Evolutionary conservation across 2,888 invertebrate species (phyloP), one percentile per base, ranked within the genome.

Genomic region (Dasysyrphus albostriatus): DNA sequence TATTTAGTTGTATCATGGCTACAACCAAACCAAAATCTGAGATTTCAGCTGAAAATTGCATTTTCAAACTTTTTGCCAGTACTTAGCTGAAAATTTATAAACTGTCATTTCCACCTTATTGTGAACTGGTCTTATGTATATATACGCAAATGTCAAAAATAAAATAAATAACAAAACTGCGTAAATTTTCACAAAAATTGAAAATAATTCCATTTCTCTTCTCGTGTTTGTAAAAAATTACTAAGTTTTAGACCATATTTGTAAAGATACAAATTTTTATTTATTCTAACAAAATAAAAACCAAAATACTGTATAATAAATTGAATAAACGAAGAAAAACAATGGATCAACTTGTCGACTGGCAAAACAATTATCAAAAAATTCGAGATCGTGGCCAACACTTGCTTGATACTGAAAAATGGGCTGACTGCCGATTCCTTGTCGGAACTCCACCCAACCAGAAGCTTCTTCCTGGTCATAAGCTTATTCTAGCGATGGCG

Each of bases 341-440:
- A 61, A 87, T 88, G 88, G 85, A 88, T 56, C 63, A 73, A 77
- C 70, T 79, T 9, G 72, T 90, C 92, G 97, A 97, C 91, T 97
- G 97, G 97, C 97, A 97, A 92, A 94, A 95, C 77, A 94, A 94
- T 83, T 95, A 95, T 89, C 95, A 95, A 65, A 94, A 95, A 90
- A 94, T 97, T 69, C 95, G 95, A 88, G 95, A 96, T 91, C 94
- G 97, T 74, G 96, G 96, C 0, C 94, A 95, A 82, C 95, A 96
- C 91, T 92, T 97, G 12, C 92, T 97, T n/a, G 95, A 96, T 90
- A 95, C 95, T 2, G 96, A 96, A 69, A 95, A 96, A 92, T 97
- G 97, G 97, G 95, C 96, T 12, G 97, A 97, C 90, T 97, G 97
- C 91, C 95, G 95, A 16, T 97, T 97, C 90, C 93, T 97, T 84